These are phyloP conservation scores for Boulengeromyrus knoepffleri DNA, from an alignment of 2,113 vertebrate species.

Conservation along the genomic window DNA sequence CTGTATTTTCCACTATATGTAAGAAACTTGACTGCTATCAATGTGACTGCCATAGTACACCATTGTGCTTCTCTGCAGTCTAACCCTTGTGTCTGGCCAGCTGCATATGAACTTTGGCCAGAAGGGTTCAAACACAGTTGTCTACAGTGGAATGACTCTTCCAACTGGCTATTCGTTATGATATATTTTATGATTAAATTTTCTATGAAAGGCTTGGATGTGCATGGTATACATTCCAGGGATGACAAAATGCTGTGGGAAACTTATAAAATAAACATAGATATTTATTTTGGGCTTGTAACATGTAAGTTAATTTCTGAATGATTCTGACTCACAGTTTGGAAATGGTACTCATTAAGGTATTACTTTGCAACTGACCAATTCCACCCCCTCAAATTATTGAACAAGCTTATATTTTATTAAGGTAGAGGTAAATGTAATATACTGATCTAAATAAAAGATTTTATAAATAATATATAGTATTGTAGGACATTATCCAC, in stretches of 20 bases:
- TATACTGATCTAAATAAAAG: slow-evolving; percentile 25
- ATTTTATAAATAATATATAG: slow-evolving; percentile 25
- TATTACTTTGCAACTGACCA: not conserved
- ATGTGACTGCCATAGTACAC: not conserved
- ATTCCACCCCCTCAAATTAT: not conserved
- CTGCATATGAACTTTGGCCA: not conserved
- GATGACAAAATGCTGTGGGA: not conserved
- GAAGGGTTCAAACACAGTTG: not conserved
- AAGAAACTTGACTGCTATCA: not conserved
- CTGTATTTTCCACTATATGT: not conserved
- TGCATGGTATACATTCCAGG: not conserved
- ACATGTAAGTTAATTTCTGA: not conserved
- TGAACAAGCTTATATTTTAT: slow-evolving; percentile 7
- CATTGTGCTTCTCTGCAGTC: not conserved
- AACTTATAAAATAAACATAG: not conserved
- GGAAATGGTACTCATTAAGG: not conserved
- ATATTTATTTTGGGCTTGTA: not conserved
- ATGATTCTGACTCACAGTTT: not conserved
- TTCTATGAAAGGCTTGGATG: not conserved
- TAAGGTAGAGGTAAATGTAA: slow-evolving; percentile 16
- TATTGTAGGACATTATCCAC: slow-evolving; percentile 20
- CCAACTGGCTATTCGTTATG: not conserved
- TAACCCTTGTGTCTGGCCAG: not conserved
- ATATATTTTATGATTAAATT: not conserved
- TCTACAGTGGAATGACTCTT: not conserved